Evolutionary conservation across 2,113 vertebrate genomes (phyloP), one percentile per base, ranked within the genome.

Genomic region (Tragulus kanchil): DNA sequence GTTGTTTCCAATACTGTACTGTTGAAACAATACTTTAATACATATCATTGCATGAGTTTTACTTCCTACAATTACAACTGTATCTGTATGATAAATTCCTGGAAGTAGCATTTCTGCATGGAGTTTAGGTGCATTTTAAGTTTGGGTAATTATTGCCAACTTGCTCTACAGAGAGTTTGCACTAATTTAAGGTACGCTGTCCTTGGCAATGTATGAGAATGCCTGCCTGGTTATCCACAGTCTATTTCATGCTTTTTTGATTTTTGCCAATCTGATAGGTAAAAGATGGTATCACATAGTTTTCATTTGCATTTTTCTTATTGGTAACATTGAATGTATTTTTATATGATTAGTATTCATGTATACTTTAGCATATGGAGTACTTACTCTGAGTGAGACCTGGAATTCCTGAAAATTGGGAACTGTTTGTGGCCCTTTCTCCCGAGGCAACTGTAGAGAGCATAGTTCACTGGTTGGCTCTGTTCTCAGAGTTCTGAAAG

Each of bases 221-320:
- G 8, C 15, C 15, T 81, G 1, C 13, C 52, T 84, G 2, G 75
- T 87, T 42, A 87, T 48, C 36, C 14, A 62, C 6, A 36, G 48
- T 79, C 3, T 73, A 48, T 92, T 85, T 92, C 19, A 65, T 26
- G 10, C 23, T 82, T 94, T 94, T 95, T 81, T 96, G 21, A 85
- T 92, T n/a, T 77, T 82, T 97, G 89, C 42, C 45, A 73, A 48
- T 93, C 59, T 86, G 64, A 96, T 90, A 71, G 19, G 52, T 87
- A 31, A 86, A 89, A 86, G 73, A 81, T 65, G 4, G 52, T 64
- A 90, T 65, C 42, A 82, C 7, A 61, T 59, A 45, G 77, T 82
- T 96, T 90, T 89, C 85, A 92, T 67, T 96, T 97, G 45, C 58
- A 65, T 84, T 95, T 95, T 85, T 85, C 31, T 85, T 96, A 89